phyloP scores from a whole-genome alignment of 2,113 vertebrate species.

The Lasiurus cinereus region DNA sequence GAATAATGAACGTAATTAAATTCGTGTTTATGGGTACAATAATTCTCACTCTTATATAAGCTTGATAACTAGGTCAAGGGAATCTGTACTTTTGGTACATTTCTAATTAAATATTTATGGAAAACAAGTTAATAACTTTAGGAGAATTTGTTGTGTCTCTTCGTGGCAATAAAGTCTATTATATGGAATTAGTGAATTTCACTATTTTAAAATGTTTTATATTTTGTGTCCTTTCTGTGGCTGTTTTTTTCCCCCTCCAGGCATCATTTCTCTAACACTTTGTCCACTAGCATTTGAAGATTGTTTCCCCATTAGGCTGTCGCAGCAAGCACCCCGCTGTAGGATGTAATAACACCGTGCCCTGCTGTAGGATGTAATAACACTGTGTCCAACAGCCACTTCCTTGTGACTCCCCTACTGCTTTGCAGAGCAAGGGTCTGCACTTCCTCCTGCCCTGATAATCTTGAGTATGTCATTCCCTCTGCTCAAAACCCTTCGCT shows the following conservation, averaged over 20 bases:
- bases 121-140: conserved; percentile 62
- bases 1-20: conserved; percentile 56
- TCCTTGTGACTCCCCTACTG: neutral
- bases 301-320: neutral
- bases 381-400: neutral
- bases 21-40: conserved; percentile 42
- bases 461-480: neutral
- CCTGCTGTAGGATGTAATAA: no score
- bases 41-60: conserved; percentile 51
- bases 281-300: neutral
- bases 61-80: conserved; percentile 70
- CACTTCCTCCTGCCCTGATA: neutral
- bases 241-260: neutral
- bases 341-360: neutral
- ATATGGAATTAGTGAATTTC: neutral
- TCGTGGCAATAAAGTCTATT: conserved; percentile 6
- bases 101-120: conserved; percentile 73
- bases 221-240: neutral
- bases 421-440: neutral
- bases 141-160: conserved; percentile 52
- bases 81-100: conserved; percentile 56
- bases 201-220: conserved; percentile 29
- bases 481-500: neutral
- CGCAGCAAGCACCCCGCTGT: neutral
- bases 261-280: neutral